A percentile compares a stretch with the other conserved stretches of the same genome.
phyloP scores from a whole-genome alignment of 2,797 vertebrate species.

The Pangasius sanitwongsei region DNA sequence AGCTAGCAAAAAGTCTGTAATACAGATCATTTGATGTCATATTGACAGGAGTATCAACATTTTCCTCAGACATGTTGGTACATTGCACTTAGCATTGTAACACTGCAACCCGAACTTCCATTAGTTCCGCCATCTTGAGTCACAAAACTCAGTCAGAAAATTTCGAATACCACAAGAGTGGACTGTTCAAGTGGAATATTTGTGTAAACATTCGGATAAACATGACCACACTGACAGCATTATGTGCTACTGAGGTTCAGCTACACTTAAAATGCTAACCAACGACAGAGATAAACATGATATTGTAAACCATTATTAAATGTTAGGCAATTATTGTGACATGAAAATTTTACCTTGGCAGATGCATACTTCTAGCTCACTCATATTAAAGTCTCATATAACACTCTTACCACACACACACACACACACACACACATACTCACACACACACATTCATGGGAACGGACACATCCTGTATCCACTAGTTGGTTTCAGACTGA shows the following conservation, averaged over 20 bases:
- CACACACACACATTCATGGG: conserved; percentile 11
- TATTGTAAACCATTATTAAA: conserved; percentile 7
- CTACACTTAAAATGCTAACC: background rate
- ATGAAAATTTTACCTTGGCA: background rate
- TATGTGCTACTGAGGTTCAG: background rate
- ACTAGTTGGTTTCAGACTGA: conserved; percentile 19
- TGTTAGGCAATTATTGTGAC: background rate
- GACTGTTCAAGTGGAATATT: background rate
- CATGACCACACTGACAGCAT: background rate
- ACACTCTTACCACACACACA: background rate
- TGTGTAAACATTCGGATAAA: background rate
- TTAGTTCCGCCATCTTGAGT: background rate
- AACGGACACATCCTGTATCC: conserved; percentile 37
- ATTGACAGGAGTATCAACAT: background rate
- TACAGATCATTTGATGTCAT: background rate
- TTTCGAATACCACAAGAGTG: background rate
- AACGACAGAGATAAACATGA: background rate
- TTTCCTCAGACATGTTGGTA: background rate
- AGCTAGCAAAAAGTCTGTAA: background rate
- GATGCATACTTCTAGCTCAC: background rate
- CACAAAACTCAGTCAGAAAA: background rate
- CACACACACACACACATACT: background rate
- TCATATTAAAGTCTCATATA: conserved; percentile 5
- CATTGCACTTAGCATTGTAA: background rate
- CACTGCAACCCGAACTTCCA: background rate